These are phyloP conservation scores for Paragorgia papillata DNA, from an alignment of 92 coral and sea anemone genomes.

Conservation along the genomic window DNA sequence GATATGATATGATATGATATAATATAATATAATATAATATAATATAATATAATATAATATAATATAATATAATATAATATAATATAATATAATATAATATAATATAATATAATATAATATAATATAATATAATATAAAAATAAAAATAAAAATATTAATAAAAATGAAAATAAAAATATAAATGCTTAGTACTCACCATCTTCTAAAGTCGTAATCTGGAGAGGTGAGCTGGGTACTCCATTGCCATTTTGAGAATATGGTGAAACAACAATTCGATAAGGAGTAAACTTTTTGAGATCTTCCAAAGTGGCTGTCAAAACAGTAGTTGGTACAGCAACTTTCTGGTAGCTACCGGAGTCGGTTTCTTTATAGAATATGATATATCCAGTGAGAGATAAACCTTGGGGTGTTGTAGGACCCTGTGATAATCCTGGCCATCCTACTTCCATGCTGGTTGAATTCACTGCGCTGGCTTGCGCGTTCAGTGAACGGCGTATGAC, in stretches of 20 bases:
- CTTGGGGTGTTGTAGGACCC: not conserved
- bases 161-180: no score
- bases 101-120: no score
- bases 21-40: no score
- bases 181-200: conserved; percentile 2
- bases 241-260: conserved; percentile 32
- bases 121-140: no score
- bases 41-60: no score
- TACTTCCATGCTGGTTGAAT: conserved; percentile 5
- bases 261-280: conserved; percentile 33
- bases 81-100: no score
- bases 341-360: not conserved
- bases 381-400: conserved; percentile 1
- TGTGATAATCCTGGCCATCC: not conserved
- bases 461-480: not conserved
- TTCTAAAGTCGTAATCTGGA: not conserved
- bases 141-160: no score
- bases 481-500: not conserved
- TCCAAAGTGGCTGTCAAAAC: not conserved
- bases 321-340: not conserved
- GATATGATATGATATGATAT: no score
- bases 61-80: no score
- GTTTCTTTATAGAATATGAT: conserved; percentile 18
- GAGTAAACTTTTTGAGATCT: conserved; percentile 42
- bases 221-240: conserved; percentile 34